Percentiles rank a stretch among this genome's conserved stretches.
phyloP scores from a whole-genome alignment of 2,888 invertebrate species.

The Apamea sordens region DNA sequence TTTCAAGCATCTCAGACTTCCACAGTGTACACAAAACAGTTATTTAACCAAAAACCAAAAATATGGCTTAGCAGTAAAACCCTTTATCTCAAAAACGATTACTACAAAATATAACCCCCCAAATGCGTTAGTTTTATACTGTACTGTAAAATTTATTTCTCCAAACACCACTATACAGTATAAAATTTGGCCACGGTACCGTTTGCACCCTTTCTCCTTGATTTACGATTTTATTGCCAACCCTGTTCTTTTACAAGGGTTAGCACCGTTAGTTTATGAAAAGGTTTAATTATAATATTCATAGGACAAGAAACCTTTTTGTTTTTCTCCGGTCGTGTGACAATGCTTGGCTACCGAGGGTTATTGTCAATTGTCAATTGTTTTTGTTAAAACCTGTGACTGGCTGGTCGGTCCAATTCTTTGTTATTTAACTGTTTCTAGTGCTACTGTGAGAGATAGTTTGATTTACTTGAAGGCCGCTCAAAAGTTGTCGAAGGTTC shows the following conservation, averaged over 20 bases:
- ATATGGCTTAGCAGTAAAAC: constrained; percentile 8
- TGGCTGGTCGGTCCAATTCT: constrained; percentile 36
- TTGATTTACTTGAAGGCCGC: neutral
- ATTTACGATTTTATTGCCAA: constrained; percentile 71
- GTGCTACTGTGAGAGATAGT: constrained; percentile 46
- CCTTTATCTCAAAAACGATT: constrained; percentile 30
- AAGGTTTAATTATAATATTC: constrained; percentile 78
- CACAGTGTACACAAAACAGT: neutral
- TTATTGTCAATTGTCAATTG: constrained; percentile 50
- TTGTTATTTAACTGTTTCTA: constrained; percentile 23
- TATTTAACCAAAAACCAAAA: constrained; percentile 12
- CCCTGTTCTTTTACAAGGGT: constrained; percentile 58
- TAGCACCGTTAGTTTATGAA: constrained; percentile 70
- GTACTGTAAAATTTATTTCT: constrained; percentile 45
- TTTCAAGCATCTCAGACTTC: neutral
- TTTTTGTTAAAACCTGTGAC: constrained; percentile 34
- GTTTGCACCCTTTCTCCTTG: constrained; percentile 75
- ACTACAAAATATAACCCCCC: constrained; percentile 28
- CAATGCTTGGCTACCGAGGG: constrained; percentile 68
- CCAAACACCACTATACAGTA: constrained; percentile 47
- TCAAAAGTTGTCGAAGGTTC: constrained; percentile 2
- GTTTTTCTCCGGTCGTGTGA: constrained; percentile 49
- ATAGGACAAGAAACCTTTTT: constrained; percentile 40
- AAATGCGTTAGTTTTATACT: constrained; percentile 47
- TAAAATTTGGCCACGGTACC: constrained; percentile 79